Conservation (phyloP, 2,888 invertebrate species). For the Sminthurinus aureus region DNA sequence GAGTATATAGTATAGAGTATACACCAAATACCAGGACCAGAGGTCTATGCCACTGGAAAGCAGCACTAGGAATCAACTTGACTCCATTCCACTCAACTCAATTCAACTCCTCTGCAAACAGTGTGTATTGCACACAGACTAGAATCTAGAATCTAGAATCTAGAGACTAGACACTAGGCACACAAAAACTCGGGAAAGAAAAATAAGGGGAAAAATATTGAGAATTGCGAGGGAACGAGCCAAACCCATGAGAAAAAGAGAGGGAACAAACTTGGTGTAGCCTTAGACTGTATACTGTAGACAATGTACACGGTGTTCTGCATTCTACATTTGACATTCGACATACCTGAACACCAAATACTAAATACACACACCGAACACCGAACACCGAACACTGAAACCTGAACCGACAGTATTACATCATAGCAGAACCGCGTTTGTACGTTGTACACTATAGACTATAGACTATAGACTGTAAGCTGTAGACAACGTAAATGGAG, state of each 20-base stretch:
- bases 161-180: not conserved
- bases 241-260: not conserved
- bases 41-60: no score
- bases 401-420: no score
- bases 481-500: not conserved
- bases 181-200: not conserved
- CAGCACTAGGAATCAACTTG: slow-evolving; percentile 10
- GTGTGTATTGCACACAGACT: slow-evolving; percentile 21
- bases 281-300: no score
- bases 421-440: not conserved
- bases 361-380: not conserved
- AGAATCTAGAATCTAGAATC: no score
- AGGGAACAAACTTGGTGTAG: not conserved
- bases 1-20: no score
- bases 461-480: not conserved
- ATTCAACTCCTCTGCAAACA: slow-evolving; percentile 22
- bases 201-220: not conserved
- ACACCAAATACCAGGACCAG: no score
- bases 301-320: no score
- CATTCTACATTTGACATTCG: not conserved
- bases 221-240: not conserved
- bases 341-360: not conserved
- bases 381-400: no score
- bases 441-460: no score
- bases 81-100: not conserved